Percentiles rank a stretch among this genome's conserved stretches.
phyloP scores from a whole-genome alignment of 1,140 invertebrate species.

The Eupristina koningsbergeri region DNA sequence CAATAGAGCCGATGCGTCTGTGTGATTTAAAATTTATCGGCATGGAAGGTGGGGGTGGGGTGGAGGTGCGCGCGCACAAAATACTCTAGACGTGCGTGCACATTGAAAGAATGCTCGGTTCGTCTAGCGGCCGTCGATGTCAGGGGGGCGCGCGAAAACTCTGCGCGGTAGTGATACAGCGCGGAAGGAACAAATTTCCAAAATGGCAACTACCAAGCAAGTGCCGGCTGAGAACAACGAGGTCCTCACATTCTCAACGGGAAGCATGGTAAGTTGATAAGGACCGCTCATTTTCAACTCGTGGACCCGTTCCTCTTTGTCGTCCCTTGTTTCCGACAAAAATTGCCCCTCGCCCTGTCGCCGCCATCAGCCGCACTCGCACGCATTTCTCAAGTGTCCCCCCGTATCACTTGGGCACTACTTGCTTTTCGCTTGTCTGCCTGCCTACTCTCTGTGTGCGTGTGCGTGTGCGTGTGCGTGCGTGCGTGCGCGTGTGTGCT shows the following conservation, averaged over 20 bases:
- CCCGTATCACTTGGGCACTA: not conserved
- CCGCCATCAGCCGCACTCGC: not conserved
- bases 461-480: no score
- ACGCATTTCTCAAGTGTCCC: not conserved
- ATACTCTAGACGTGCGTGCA: not conserved
- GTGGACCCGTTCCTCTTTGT: not conserved
- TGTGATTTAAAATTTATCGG: no score
- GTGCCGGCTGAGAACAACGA: slow-evolving; percentile 49
- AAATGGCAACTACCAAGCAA: slow-evolving; percentile 52
- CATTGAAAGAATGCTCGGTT: not conserved
- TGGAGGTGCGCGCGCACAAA: no score
- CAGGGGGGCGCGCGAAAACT: not conserved
- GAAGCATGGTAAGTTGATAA: slow-evolving; percentile 35
- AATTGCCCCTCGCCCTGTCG: not conserved
- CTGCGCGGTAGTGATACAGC: slow-evolving; percentile 14
- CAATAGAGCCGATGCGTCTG: no score
- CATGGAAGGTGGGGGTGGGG: no score
- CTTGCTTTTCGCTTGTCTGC: not conserved
- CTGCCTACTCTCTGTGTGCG: no score
- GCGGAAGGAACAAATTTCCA: slow-evolving; percentile 48
- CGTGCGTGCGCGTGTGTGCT: no score
- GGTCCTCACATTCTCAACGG: slow-evolving; percentile 7
- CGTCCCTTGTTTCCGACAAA: not conserved
- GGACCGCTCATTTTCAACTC: not conserved
- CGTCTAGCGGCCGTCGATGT: not conserved